These are phyloP conservation scores for Sinocyclocheilus maitianheensis DNA, from an alignment of 2,113 vertebrate species.

Conservation along the genomic window DNA sequence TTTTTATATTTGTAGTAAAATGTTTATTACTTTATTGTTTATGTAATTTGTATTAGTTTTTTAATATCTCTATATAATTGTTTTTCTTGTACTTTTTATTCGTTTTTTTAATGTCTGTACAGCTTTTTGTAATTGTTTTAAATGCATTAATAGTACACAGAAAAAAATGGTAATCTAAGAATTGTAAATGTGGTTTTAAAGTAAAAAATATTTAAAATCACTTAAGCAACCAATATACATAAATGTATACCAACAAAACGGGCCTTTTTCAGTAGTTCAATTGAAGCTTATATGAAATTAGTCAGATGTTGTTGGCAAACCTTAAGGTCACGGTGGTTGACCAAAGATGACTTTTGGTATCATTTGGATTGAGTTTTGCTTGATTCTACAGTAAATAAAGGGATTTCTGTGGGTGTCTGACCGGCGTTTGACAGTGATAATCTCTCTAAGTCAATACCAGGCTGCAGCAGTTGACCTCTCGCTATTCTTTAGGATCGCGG, in stretches of 20 bases:
- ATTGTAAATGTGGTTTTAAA: too few relatives aligned
- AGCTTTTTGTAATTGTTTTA: not conserved
- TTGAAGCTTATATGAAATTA: not conserved
- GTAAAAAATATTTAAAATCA: too few relatives aligned
- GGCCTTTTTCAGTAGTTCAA: not conserved
- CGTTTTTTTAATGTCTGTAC: not conserved
- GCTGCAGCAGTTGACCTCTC: slow-evolving; percentile 74
- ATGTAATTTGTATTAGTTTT: too few relatives aligned
- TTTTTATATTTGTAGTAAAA: too few relatives aligned
- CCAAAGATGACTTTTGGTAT: not conserved
- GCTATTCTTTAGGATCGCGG: slow-evolving; percentile 67
- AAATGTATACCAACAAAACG: too few relatives aligned
- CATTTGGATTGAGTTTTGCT: not conserved
- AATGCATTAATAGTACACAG: too few relatives aligned
- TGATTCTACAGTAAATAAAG: not conserved
- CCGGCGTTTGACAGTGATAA: slow-evolving; percentile 70
- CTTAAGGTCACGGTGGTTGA: not conserved
- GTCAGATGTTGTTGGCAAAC: not conserved
- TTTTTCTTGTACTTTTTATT: too few relatives aligned
- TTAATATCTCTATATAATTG: too few relatives aligned
- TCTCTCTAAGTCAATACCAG: slow-evolving; percentile 77
- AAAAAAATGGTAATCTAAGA: too few relatives aligned
- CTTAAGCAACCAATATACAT: too few relatives aligned
- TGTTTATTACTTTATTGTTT: too few relatives aligned
- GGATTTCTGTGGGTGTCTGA: slow-evolving; percentile 55